Evolutionary conservation across 2,888 invertebrate species (phyloP).

Genomic region (Acanthococcus lagerstroemiae): DNA sequence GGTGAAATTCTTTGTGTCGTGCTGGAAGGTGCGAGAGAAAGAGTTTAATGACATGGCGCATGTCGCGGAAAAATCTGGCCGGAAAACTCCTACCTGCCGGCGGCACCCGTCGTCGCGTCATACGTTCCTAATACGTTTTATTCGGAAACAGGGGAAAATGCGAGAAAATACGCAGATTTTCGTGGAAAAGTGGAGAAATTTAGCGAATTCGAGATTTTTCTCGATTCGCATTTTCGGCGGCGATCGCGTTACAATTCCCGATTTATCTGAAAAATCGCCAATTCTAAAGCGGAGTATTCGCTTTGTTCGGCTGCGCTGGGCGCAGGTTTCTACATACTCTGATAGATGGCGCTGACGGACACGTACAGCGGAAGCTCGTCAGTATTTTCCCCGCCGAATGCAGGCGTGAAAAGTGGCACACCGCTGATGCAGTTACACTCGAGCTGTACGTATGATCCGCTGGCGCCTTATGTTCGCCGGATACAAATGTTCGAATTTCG

Average conservation of each 20-base stretch:
- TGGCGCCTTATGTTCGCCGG: conserved; percentile 21
- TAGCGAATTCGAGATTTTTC: conserved; percentile 11
- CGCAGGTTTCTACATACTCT: not conserved
- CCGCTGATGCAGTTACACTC: too few relatives aligned
- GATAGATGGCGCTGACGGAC: not conserved
- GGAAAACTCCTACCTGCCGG: not conserved
- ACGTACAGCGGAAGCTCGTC: too few relatives aligned
- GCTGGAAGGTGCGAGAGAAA: too few relatives aligned
- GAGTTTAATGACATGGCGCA: too few relatives aligned
- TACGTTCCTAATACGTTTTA: conserved; percentile 31
- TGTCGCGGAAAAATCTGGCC: not conserved
- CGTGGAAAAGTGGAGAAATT: conserved; percentile 31
- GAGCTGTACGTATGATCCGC: not conserved
- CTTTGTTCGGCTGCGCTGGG: not conserved
- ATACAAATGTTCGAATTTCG: conserved; percentile 34
- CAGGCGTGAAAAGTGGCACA: too few relatives aligned
- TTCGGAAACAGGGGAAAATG: conserved; percentile 33
- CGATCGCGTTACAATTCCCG: not conserved
- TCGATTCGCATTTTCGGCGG: not conserved
- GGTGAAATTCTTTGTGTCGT: too few relatives aligned
- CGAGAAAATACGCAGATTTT: conserved; percentile 32
- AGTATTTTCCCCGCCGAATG: not conserved
- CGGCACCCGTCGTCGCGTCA: not conserved
- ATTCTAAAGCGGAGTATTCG: not conserved
- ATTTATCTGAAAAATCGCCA: not conserved